Evolutionary conservation across 2,113 vertebrate genomes (phyloP).

Genomic region (Channa maculata): DNA sequence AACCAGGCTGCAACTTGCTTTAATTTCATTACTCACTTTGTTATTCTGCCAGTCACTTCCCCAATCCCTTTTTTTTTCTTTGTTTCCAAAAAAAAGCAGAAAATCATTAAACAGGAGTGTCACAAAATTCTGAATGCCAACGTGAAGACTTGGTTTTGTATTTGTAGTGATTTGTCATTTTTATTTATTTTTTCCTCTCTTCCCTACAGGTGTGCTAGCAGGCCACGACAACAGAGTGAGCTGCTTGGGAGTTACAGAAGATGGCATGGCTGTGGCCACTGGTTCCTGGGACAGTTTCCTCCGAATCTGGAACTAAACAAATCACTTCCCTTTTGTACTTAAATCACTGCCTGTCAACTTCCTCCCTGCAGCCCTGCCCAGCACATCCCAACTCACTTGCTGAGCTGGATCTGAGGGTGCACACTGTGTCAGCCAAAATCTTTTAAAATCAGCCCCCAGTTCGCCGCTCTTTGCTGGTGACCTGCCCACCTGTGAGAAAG

Average conservation of each 20-base stretch:
- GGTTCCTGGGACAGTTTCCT: conserved; percentile 99
- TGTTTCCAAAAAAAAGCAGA: no score
- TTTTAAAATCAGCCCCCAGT: conserved; percentile 31
- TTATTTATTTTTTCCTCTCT: neutral
- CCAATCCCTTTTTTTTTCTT: no score
- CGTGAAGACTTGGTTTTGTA: no score
- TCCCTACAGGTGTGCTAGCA: conserved; percentile 90
- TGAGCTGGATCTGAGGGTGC: conserved; percentile 69
- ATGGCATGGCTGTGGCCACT: conserved; percentile 98
- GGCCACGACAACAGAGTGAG: conserved; percentile 98
- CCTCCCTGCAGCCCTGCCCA: conserved; percentile 21
- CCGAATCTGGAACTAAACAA: conserved; percentile 95
- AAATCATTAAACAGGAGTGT: no score
- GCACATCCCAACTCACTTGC: conserved; percentile 42
- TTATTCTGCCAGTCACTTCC: neutral
- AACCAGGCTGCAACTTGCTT: neutral
- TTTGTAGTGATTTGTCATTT: neutral
- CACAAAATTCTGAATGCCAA: no score
- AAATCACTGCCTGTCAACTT: conserved; percentile 54
- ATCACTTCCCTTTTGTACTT: conserved; percentile 22
- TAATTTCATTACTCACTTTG: neutral
- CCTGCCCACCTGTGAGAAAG: conserved; percentile 87
- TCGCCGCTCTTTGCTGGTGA: conserved; percentile 27
- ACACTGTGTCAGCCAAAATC: conserved; percentile 71
- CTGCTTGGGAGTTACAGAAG: conserved; percentile 96